Conservation (phyloP, 2,888 invertebrate genomes). For the Coelopa pilipes region DNA sequence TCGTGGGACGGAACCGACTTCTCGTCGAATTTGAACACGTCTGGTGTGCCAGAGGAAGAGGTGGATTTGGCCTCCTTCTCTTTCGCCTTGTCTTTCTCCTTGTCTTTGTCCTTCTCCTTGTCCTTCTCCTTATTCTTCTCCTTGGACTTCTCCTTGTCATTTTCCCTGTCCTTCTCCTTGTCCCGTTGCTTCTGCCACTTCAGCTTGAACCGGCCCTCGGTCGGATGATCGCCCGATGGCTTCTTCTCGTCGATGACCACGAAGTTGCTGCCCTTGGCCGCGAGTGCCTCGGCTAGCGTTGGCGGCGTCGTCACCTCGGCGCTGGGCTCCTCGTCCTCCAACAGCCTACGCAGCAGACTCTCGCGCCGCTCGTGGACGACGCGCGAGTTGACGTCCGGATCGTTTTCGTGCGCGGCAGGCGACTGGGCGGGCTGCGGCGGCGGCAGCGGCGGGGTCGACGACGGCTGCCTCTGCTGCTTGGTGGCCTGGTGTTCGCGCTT, state of each 20-base stretch:
- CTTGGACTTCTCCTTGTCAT: neutral
- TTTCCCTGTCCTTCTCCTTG: neutral
- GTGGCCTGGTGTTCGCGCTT: conserved; percentile 48
- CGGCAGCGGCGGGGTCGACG: conserved; percentile 40
- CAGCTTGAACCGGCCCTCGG: conserved; percentile 7
- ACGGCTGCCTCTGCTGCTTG: conserved; percentile 41
- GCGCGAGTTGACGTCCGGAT: conserved; percentile 61
- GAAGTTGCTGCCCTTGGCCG: neutral
- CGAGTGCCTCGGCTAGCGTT: too few species aligned
- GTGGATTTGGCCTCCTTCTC: conserved; percentile 7
- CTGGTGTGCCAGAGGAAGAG: conserved; percentile 50
- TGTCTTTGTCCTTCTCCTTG: conserved; percentile 21
- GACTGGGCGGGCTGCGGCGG: neutral
- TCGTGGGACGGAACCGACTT: conserved; percentile 50
- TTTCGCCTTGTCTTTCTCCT: conserved; percentile 4
- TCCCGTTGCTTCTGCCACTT: neutral
- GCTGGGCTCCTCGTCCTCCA: conserved; percentile 45
- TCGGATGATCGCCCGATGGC: neutral
- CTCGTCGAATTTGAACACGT: conserved; percentile 62
- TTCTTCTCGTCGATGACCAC: conserved; percentile 26
- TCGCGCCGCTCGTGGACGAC: conserved; percentile 62
- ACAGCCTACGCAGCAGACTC: conserved; percentile 58
- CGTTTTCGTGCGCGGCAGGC: conserved; percentile 49
- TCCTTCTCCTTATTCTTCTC: conserved; percentile 15
- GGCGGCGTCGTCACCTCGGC: conserved; percentile 8